Evolutionary conservation across 2,113 vertebrate species (phyloP).

Genomic region (Colossoma macropomum): DNA sequence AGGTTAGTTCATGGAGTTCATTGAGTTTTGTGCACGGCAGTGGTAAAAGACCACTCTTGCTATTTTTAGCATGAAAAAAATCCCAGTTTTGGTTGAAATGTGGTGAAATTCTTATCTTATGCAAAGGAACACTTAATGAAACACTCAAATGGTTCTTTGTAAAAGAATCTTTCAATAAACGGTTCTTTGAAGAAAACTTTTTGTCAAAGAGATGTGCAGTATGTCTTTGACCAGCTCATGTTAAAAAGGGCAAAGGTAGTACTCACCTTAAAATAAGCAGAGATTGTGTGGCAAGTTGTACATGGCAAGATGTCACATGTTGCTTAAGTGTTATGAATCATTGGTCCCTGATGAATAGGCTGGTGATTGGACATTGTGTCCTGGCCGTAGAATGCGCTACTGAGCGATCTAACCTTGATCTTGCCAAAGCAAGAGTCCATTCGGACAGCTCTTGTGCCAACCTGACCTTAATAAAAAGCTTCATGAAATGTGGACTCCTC

Average conservation of each 20-base stretch:
- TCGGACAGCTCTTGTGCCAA: neutral
- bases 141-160: neutral
- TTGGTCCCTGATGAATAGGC: slow-evolving; percentile 31
- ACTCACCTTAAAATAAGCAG: slow-evolving; percentile 39
- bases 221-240: neutral
- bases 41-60: neutral
- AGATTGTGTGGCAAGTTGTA: neutral
- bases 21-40: neutral
- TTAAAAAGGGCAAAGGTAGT: slow-evolving; percentile 42
- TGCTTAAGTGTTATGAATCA: slow-evolving; percentile 20
- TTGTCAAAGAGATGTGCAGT: neutral
- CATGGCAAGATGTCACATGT: slow-evolving; percentile 42
- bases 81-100: neutral
- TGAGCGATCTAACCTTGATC: slow-evolving; percentile 1
- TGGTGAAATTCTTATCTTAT: no score
- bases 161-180: neutral
- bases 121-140: no score
- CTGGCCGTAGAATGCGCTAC: slow-evolving; percentile 18
- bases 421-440: neutral
- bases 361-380: slow-evolving; percentile 57
- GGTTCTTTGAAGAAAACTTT: no score
- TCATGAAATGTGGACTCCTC: neutral
- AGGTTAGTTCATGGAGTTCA: neutral
- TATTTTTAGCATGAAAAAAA: neutral
- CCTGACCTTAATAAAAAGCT: neutral